These are phyloP conservation scores for Drosophila mercatorum DNA, from an alignment of 2,888 invertebrate genomes.

Conservation along the genomic window DNA sequence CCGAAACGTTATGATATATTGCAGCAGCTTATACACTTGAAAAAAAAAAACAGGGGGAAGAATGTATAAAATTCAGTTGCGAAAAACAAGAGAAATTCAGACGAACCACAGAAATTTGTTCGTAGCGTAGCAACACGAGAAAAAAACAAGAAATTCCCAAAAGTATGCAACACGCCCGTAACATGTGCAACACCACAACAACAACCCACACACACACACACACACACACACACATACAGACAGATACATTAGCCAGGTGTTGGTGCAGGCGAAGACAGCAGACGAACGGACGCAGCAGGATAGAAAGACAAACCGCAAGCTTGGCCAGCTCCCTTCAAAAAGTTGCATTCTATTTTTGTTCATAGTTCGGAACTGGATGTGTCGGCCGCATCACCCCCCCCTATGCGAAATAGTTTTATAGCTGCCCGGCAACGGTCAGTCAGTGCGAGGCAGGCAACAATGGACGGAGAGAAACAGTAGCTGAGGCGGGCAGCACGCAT, in stretches of 20 bases:
- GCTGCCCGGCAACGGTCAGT: slow-evolving; percentile 59
- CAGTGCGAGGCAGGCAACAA: slow-evolving; percentile 39
- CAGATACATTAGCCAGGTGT: slow-evolving; percentile 55
- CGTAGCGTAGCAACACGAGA: slow-evolving; percentile 21
- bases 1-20: slow-evolving; percentile 15
- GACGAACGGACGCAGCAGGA: slow-evolving; percentile 2
- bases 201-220: slow-evolving; percentile 6
- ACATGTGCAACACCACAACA: slow-evolving; percentile 30
- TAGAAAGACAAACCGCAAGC: slow-evolving; percentile 53
- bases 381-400: slow-evolving; percentile 16
- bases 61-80: slow-evolving; percentile 33
- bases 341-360: slow-evolving; percentile 52
- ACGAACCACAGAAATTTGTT: slow-evolving; percentile 58
- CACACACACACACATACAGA: slow-evolving; percentile 29
- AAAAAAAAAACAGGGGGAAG: slow-evolving; percentile 8
- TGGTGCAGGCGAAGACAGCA: slow-evolving; percentile 43
- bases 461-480: neutral
- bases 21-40: neutral
- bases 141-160: slow-evolving; percentile 29
- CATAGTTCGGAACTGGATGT: slow-evolving; percentile 17
- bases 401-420: slow-evolving; percentile 76
- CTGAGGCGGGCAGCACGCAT: neutral
- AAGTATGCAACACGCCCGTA: slow-evolving; percentile 69
- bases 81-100: slow-evolving; percentile 28
- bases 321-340: slow-evolving; percentile 55